Conservation (phyloP, 2,888 invertebrate genomes). For the Petrolisthes manimaculis region DNA sequence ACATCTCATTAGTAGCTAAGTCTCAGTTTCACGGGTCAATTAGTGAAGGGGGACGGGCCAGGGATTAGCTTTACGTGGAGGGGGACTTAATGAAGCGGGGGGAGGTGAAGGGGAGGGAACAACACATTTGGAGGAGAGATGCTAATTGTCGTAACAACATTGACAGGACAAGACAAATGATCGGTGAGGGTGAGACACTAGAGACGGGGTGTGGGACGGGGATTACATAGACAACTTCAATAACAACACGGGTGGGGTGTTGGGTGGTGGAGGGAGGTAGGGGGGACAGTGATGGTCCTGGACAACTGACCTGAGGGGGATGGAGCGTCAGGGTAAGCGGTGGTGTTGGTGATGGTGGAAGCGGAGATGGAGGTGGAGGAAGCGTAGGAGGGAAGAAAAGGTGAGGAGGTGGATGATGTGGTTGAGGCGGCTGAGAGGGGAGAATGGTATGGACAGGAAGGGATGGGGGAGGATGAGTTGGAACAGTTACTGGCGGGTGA, state of each 20-base stretch:
- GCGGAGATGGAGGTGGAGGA: constrained; percentile 69
- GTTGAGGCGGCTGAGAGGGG: constrained; percentile 69
- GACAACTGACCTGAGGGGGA: constrained; percentile 48
- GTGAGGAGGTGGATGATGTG: constrained; percentile 67
- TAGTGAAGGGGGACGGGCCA: background rate
- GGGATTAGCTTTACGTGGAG: background rate
- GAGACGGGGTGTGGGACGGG: background rate
- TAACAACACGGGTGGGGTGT: constrained; percentile 9
- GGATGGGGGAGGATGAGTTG: constrained; percentile 64
- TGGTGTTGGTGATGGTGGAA: constrained; percentile 63
- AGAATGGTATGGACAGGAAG: constrained; percentile 65
- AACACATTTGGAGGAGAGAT: background rate
- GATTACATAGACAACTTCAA: background rate
- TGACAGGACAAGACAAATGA: constrained; percentile 3
- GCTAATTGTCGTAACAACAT: background rate
- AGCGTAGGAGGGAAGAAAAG: constrained; percentile 53
- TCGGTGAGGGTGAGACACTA: background rate
- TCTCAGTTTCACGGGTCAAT: constrained; percentile 3
- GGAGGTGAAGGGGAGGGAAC: background rate
- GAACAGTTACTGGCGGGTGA: constrained; percentile 42
- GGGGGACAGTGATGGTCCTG: constrained; percentile 43
- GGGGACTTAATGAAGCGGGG: background rate
- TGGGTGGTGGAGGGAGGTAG: background rate
- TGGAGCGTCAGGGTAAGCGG: constrained; percentile 70
- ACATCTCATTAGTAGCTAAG: background rate